phyloP scores from a whole-genome alignment of 2,888 invertebrate genomes.

The Ormyrus rosae region DNA sequence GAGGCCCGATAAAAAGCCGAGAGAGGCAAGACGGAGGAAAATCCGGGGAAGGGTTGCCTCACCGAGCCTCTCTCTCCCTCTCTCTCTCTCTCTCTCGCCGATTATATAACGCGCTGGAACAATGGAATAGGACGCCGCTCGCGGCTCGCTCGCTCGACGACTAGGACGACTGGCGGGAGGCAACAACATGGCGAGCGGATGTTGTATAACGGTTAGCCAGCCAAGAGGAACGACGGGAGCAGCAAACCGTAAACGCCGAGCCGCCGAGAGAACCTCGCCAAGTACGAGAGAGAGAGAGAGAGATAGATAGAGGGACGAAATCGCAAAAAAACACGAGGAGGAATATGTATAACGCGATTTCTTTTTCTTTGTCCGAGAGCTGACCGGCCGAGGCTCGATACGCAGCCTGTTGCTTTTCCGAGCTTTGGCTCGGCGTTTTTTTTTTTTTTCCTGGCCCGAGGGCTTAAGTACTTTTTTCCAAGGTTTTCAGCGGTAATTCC shows the following conservation, averaged over 20 bases:
- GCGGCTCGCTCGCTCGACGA: not conserved
- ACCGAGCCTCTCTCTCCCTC: not conserved
- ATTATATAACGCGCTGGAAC: slow-evolving; percentile 72
- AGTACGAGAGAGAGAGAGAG: slow-evolving; percentile 32
- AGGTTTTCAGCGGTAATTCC: no score
- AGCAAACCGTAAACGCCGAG: slow-evolving; percentile 70
- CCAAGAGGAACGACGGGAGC: slow-evolving; percentile 75
- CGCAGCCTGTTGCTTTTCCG: slow-evolving; percentile 12
- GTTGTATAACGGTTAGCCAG: slow-evolving; percentile 76
- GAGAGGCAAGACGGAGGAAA: not conserved
- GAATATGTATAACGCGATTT: slow-evolving; percentile 28
- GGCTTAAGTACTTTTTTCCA: not conserved
- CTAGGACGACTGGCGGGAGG: slow-evolving; percentile 30
- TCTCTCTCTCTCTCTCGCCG: slow-evolving; percentile 48
- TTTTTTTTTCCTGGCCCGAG: no score
- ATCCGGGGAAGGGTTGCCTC: slow-evolving; percentile 1
- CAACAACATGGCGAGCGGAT: slow-evolving; percentile 69
- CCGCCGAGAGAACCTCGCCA: not conserved
- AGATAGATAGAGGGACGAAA: not conserved
- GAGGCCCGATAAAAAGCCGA: not conserved
- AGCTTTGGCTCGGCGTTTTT: not conserved
- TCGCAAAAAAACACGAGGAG: not conserved
- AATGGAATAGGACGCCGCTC: slow-evolving; percentile 69
- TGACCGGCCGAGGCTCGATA: not conserved
- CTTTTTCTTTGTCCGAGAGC: slow-evolving; percentile 1